Conservation (phyloP, 2,888 invertebrate species). For the Trichopria drosophilae region DNA sequence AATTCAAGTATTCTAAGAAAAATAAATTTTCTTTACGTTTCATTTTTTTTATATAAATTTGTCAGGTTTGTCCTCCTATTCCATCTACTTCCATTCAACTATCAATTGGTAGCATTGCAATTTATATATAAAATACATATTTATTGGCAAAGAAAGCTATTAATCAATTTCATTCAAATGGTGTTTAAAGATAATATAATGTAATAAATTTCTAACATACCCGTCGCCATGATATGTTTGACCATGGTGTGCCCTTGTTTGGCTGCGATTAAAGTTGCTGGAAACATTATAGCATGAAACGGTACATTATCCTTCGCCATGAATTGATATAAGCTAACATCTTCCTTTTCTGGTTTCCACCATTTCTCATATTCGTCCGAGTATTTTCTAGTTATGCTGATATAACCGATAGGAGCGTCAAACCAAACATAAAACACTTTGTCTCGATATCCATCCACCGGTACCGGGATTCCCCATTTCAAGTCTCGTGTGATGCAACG, state of each 20-base stretch:
- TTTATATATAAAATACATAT: too few species aligned
- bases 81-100: too few species aligned
- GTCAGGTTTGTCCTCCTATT: background rate
- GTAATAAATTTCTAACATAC: too few species aligned
- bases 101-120: too few species aligned
- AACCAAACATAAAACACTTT: slow-evolving; percentile 99
- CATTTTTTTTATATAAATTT: slow-evolving; percentile 1
- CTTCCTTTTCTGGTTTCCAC: slow-evolving; percentile 80
- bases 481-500: slow-evolving; percentile 96
- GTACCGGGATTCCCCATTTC: slow-evolving; percentile 98
- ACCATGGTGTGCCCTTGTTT: slow-evolving; percentile 81
- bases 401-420: slow-evolving; percentile 97
- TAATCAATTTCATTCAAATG: too few species aligned
- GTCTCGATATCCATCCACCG: slow-evolving; percentile 78
- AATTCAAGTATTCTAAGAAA: slow-evolving; percentile 89
- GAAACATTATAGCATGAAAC: slow-evolving; percentile 98
- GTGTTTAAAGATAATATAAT: too few species aligned
- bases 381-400: slow-evolving; percentile 92
- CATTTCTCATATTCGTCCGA: slow-evolving; percentile 88
- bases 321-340: slow-evolving; percentile 88
- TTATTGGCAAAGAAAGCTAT: too few species aligned
- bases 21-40: background rate
- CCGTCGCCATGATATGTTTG: slow-evolving; percentile 89
- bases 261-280: slow-evolving; percentile 83
- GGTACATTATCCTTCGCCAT: slow-evolving; percentile 99